A percentile compares a stretch with the other conserved stretches of the same genome.
phyloP scores from a whole-genome alignment of 2,888 invertebrate genomes.

The Monochamus alternatus region DNA sequence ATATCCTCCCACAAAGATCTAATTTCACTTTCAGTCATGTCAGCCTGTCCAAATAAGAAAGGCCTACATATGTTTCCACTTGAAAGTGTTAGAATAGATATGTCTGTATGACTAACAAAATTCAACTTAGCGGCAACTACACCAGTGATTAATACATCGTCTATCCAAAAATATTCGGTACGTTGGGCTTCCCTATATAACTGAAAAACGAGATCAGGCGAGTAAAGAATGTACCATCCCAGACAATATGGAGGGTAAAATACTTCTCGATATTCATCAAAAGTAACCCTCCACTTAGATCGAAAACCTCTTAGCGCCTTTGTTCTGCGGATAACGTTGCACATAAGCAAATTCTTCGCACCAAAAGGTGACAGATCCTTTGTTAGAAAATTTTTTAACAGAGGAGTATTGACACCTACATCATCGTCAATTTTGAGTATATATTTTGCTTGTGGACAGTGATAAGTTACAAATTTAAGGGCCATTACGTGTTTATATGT shows the following conservation, averaged over 20 bases:
- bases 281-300: conserved; percentile 85
- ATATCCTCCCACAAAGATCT: conserved; percentile 17
- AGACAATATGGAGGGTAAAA: conserved; percentile 84
- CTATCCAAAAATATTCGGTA: conserved; percentile 81
- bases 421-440: conserved; percentile 86
- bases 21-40: conserved; percentile 19
- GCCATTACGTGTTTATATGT: conserved; percentile 90
- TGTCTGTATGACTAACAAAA: conserved; percentile 70
- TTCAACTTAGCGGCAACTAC: conserved; percentile 73
- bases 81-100: neutral
- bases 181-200: conserved; percentile 72
- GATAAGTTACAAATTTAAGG: conserved; percentile 82
- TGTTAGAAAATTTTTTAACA: conserved; percentile 74
- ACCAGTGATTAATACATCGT: conserved; percentile 81
- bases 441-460: conserved; percentile 78
- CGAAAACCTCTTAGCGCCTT: conserved; percentile 72
- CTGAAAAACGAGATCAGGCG: conserved; percentile 73
- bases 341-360: conserved; percentile 77
- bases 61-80: neutral
- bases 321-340: conserved; percentile 69
- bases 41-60: conserved; percentile 24
- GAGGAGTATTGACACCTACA: conserved; percentile 81
- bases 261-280: conserved; percentile 76
- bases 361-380: conserved; percentile 76
- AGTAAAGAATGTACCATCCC: conserved; percentile 77